phyloP scores from a whole-genome alignment of 2,888 invertebrate genomes.

The Monopis laevigella region DNA sequence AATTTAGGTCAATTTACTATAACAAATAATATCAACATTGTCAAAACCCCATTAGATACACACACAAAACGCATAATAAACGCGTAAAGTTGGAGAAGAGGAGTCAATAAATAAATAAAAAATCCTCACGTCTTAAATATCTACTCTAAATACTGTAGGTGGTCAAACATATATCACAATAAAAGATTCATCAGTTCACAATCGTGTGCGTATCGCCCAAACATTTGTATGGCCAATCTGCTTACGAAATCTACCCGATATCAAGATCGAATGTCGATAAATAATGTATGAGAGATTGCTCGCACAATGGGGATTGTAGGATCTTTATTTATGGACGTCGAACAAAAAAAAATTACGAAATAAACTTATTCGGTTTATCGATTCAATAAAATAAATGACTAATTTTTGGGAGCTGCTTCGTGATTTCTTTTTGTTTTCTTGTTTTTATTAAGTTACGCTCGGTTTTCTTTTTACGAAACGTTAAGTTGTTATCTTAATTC shows the following conservation, averaged over 20 bases:
- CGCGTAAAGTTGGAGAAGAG: no score
- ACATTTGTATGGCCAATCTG: constrained; percentile 42
- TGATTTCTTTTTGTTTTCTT: background rate
- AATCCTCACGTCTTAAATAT: no score
- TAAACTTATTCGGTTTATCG: constrained; percentile 12
- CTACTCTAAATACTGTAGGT: background rate
- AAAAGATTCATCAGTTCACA: constrained; percentile 3
- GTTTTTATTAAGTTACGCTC: no score
- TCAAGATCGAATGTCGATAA: constrained; percentile 42
- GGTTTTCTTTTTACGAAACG: no score
- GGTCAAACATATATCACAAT: constrained; percentile 2
- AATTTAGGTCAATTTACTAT: no score
- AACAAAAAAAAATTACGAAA: constrained; percentile 29
- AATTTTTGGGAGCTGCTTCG: constrained; percentile 6
- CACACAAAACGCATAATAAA: no score
- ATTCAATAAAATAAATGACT: constrained; percentile 6
- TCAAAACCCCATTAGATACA: no score
- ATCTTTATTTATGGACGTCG: constrained; percentile 39
- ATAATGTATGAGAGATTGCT: constrained; percentile 50
- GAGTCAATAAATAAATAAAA: no score
- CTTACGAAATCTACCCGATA: constrained; percentile 52
- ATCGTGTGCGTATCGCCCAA: constrained; percentile 30
- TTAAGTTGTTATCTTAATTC: no score
- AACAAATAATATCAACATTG: no score
- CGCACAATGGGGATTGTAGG: constrained; percentile 44